Evolutionary conservation across 2,113 vertebrate genomes (phyloP).

Genomic region (Oreochromis tanganicae): DNA sequence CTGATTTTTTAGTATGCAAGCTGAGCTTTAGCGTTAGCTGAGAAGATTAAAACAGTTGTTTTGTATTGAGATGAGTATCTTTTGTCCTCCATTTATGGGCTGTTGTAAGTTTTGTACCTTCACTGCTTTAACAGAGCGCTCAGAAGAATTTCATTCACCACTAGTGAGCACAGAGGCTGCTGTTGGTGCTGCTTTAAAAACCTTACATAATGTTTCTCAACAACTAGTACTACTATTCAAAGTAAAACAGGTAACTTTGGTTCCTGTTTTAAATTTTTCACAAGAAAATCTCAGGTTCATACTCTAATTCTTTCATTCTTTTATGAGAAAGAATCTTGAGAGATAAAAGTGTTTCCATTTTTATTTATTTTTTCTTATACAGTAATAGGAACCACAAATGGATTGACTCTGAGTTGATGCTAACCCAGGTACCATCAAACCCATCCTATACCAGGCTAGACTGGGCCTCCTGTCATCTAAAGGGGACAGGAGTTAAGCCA

Average conservation of each 20-base stretch:
- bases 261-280: neutral
- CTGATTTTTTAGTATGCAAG: neutral
- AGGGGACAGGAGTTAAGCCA: conserved; percentile 67
- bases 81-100: neutral
- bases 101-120: neutral
- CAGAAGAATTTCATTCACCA: neutral
- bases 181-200: neutral
- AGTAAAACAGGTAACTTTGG: neutral
- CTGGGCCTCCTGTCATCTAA: conserved; percentile 54
- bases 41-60: neutral
- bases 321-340: neutral
- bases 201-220: neutral
- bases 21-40: neutral
- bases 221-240: neutral
- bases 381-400: neutral
- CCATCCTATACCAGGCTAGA: neutral
- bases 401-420: neutral
- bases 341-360: neutral
- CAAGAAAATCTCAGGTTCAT: neutral
- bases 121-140: neutral
- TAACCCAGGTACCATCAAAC: conserved; percentile 25
- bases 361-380: neutral
- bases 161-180: neutral
- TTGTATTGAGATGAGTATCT: neutral
- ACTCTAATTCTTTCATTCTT: rapidly evolving